Conservation (phyloP, 1,140 invertebrate species). For the Dryas iulia region DNA sequence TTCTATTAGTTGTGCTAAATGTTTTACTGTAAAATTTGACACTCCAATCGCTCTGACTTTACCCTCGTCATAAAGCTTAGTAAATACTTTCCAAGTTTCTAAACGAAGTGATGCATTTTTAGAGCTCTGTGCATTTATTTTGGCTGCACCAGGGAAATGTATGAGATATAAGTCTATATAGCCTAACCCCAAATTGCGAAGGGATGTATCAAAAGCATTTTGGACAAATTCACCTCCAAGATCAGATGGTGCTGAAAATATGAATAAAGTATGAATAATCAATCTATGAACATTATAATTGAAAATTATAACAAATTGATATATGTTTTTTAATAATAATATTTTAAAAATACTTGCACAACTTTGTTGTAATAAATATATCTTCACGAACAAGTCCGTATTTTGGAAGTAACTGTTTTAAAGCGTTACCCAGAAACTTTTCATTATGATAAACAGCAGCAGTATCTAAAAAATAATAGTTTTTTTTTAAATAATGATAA, state of each 20-base stretch:
- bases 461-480: conserved; percentile 84
- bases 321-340: not conserved
- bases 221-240: conserved; percentile 82
- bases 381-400: conserved; percentile 85
- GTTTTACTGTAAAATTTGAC: conserved; percentile 89
- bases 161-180: conserved; percentile 93
- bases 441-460: conserved; percentile 89
- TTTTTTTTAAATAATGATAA: not conserved
- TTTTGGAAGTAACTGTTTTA: conserved; percentile 83
- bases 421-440: conserved; percentile 83
- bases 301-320: too few relatives aligned
- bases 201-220: conserved; percentile 83
- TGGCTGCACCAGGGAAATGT: conserved; percentile 89
- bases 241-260: conserved; percentile 87
- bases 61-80: conserved; percentile 82
- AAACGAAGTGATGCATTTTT: conserved; percentile 81
- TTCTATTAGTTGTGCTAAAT: conserved; percentile 85
- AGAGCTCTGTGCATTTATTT: conserved; percentile 72
- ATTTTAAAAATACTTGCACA: conserved; percentile 79
- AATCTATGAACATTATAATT: not conserved
- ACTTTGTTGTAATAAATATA: conserved; percentile 90
- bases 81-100: conserved; percentile 86
- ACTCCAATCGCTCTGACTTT: conserved; percentile 89
- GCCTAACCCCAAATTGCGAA: conserved; percentile 83
- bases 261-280: too few relatives aligned